Evolutionary conservation across 2,113 vertebrate genomes (phyloP).

Genomic region (Nycticryphes semicollaris): DNA sequence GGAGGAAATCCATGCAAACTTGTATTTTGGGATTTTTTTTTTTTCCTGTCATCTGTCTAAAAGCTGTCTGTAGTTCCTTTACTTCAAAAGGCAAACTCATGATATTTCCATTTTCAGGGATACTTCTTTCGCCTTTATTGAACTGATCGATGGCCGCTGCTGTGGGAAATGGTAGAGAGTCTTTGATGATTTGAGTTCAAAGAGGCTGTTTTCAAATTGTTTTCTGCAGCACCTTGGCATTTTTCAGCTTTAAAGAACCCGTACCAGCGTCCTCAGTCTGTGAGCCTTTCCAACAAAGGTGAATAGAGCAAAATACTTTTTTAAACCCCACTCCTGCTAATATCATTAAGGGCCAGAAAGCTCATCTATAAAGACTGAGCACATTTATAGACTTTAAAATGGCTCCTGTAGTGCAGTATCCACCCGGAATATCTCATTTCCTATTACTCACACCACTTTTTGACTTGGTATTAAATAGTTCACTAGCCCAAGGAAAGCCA

Average conservation of each 20-base stretch:
- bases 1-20: neutral
- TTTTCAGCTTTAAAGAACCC: conserved; percentile 45
- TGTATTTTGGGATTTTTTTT: neutral
- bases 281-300: neutral
- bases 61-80: neutral
- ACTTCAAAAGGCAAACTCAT: neutral
- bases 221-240: neutral
- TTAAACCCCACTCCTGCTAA: neutral
- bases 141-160: neutral
- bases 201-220: neutral
- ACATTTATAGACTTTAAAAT: neutral
- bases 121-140: neutral
- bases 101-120: neutral
- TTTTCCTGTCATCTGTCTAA: neutral
- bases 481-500: neutral
- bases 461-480: neutral
- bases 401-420: neutral
- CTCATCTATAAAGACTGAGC: neutral
- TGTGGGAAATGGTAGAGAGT: neutral
- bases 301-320: neutral
- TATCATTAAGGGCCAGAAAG: neutral
- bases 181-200: neutral
- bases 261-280: neutral
- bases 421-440: neutral
- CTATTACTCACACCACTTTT: neutral